Evolutionary conservation across 2,888 invertebrate species (phyloP).

Genomic region (Meta bourneti): DNA sequence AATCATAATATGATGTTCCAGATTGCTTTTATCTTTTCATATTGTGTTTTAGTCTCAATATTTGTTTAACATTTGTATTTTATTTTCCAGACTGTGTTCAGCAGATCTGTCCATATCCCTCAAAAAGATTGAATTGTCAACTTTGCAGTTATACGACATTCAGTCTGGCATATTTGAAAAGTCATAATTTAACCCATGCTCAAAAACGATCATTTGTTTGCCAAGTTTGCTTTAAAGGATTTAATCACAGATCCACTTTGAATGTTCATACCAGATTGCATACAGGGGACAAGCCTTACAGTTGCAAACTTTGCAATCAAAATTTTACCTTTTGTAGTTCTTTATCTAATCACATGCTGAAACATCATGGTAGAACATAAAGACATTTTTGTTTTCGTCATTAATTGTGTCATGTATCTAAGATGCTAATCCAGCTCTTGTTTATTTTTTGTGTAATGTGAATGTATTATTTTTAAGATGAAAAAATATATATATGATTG

Average conservation of each 20-base stretch:
- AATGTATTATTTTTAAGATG: neutral
- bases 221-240: slow-evolving; percentile 16
- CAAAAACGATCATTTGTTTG: slow-evolving; percentile 21
- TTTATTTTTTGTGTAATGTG: neutral
- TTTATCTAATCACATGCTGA: slow-evolving; percentile 20
- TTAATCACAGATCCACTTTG: slow-evolving; percentile 11
- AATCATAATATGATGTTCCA: too few species aligned
- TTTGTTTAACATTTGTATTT: neutral
- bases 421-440: neutral
- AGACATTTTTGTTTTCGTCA: neutral
- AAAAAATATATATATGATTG: neutral
- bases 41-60: too few species aligned
- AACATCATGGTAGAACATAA: neutral
- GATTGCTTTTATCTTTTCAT: too few species aligned
- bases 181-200: neutral
- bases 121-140: neutral
- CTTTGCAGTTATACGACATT: slow-evolving; percentile 5
- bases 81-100: neutral
- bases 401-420: neutral
- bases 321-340: slow-evolving; percentile 26
- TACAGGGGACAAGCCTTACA: slow-evolving; percentile 35
- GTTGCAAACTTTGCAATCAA: slow-evolving; percentile 12
- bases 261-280: slow-evolving; percentile 24
- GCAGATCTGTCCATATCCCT: neutral
- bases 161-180: neutral